phyloP scores from a whole-genome alignment of 2,888 invertebrate species.

The Hirudinaria manillensis region DNA sequence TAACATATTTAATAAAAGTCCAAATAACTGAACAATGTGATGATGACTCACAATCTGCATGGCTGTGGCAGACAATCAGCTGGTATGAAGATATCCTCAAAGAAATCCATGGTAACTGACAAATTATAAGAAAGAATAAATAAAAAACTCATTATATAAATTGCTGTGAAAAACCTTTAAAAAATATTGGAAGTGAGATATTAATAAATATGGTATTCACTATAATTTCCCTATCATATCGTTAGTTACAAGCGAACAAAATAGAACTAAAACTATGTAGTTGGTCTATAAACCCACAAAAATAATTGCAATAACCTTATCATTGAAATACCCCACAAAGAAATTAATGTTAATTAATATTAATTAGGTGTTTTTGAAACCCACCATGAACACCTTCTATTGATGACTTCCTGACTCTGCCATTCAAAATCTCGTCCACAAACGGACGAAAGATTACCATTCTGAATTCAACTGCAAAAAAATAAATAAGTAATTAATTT shows the following conservation, averaged over 20 bases:
- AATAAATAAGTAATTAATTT: constrained; percentile 27
- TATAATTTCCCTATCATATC: too few species aligned
- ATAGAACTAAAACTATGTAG: too few species aligned
- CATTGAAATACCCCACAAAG: too few species aligned
- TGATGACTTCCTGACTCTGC: constrained; percentile 84
- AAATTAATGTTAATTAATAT: too few species aligned
- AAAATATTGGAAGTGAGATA: too few species aligned
- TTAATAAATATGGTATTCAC: too few species aligned
- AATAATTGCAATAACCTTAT: too few species aligned
- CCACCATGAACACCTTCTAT: constrained; percentile 75
- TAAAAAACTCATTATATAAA: background rate
- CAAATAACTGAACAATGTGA: too few species aligned
- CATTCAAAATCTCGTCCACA: constrained; percentile 84
- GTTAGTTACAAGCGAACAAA: too few species aligned
- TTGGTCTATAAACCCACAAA: too few species aligned
- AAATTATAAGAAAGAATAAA: constrained; percentile 42
- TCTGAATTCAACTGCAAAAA: constrained; percentile 69
- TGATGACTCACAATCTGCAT: constrained; percentile 29
- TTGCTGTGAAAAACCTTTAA: too few species aligned
- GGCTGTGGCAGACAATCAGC: constrained; percentile 85
- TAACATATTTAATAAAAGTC: too few species aligned
- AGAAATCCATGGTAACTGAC: constrained; percentile 86
- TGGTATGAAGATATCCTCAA: constrained; percentile 80
- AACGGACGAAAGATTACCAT: constrained; percentile 91
- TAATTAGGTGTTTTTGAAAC: background rate